phyloP scores from a whole-genome alignment of 1,140 invertebrate species.

The Drosophila micromelanica region DNA sequence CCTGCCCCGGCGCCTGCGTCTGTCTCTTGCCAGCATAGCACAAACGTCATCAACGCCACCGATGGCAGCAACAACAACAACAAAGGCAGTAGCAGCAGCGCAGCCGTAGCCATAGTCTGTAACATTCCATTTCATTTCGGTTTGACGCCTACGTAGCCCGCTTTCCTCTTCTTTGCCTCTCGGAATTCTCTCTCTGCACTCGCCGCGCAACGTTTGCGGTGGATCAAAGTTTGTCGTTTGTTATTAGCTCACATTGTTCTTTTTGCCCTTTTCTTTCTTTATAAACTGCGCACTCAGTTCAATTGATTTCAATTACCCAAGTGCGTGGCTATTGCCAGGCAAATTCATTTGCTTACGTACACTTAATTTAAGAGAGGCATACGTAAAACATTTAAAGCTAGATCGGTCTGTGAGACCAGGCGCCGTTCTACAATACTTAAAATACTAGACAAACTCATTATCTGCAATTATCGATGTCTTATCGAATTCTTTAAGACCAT shows the following conservation, averaged over 20 bases:
- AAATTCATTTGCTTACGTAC: constrained; percentile 81
- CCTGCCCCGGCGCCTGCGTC: constrained; percentile 8
- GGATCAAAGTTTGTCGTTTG: constrained; percentile 54
- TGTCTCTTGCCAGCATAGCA: constrained; percentile 12
- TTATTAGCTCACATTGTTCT: constrained; percentile 13
- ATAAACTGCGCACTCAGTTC: constrained; percentile 49
- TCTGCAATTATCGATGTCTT: constrained; percentile 6
- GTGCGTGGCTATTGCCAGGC: constrained; percentile 75
- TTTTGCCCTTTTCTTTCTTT: constrained; percentile 13
- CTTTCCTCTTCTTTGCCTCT: constrained; percentile 1
- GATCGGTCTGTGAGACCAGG: background rate
- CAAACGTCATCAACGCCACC: constrained; percentile 45
- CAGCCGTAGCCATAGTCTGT: background rate
- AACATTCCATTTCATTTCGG: constrained; percentile 64
- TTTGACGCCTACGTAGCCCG: constrained; percentile 41
- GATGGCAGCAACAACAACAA: background rate
- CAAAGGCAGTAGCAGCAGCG: background rate
- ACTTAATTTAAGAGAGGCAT: constrained; percentile 63
- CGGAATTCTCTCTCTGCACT: constrained; percentile 11
- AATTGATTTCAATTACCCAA: constrained; percentile 76
- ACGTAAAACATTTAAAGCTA: constrained; percentile 34
- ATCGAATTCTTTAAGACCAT: background rate
- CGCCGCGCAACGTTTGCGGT: constrained; percentile 31
- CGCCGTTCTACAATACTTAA: background rate
- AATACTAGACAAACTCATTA: background rate